Evolutionary conservation across 2,797 vertebrate species (phyloP).

Genomic region (Pristis pectinata): DNA sequence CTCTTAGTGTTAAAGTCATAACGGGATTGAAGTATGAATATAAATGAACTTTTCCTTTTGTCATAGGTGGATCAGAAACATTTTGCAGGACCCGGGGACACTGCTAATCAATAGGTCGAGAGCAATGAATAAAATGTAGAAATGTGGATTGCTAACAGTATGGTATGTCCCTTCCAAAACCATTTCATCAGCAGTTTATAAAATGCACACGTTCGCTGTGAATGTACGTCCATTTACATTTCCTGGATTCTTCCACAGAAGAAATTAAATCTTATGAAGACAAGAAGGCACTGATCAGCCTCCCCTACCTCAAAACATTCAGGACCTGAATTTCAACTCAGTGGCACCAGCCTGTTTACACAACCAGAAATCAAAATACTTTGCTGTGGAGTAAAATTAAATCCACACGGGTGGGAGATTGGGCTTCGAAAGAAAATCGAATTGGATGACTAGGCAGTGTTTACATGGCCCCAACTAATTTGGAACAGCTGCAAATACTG

Average conservation of each 20-base stretch:
- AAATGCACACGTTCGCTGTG: not conserved
- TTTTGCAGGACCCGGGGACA: not conserved
- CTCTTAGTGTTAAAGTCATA: not conserved
- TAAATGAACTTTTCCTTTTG: slow-evolving; percentile 13
- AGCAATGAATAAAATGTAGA: slow-evolving; percentile 4
- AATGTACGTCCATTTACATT: not conserved
- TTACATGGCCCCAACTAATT: slow-evolving; percentile 38
- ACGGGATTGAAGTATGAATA: not conserved
- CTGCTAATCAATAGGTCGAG: not conserved
- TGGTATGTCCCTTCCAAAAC: not conserved
- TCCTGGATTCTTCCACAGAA: not conserved
- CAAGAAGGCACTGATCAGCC: slow-evolving; percentile 20
- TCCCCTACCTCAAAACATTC: slow-evolving; percentile 14
- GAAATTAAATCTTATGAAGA: not conserved
- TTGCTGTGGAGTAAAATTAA: slow-evolving; percentile 37
- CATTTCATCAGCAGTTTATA: not conserved
- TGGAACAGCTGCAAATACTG: slow-evolving; percentile 37
- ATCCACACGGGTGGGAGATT: slow-evolving; percentile 37
- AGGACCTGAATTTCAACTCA: slow-evolving; percentile 30
- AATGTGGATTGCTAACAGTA: not conserved
- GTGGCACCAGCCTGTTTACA: slow-evolving; percentile 37
- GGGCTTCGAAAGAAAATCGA: not conserved
- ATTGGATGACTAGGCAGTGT: slow-evolving; percentile 33
- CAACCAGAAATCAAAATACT: slow-evolving; percentile 37
- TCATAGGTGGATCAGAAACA: not conserved